Evolutionary conservation across 2,888 invertebrate genomes (phyloP).

Genomic region (Thumatha senex): DNA sequence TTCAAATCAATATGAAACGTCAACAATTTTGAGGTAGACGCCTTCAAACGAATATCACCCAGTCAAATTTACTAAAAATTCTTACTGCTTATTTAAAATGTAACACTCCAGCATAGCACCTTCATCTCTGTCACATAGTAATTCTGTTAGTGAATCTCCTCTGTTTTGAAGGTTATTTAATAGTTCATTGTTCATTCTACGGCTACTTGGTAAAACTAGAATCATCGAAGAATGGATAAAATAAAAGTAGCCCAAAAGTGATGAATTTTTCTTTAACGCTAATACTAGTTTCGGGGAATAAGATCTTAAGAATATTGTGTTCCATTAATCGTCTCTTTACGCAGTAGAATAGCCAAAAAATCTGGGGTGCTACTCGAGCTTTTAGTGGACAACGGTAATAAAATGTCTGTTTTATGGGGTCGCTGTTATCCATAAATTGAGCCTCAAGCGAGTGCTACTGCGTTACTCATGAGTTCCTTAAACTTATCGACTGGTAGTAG

Average conservation of each 20-base stretch:
- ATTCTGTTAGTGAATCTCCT: no score
- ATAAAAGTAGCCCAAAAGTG: not conserved
- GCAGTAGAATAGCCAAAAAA: not conserved
- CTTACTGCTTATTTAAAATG: no score
- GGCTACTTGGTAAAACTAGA: no score
- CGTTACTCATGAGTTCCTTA: not conserved
- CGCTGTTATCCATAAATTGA: conserved; percentile 4
- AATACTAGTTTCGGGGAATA: not conserved
- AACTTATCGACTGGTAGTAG: not conserved
- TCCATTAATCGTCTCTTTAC: not conserved
- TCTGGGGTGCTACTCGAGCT: not conserved
- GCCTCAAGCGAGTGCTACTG: conserved; percentile 1
- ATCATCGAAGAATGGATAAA: not conserved
- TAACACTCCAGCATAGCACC: no score
- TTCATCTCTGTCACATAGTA: no score
- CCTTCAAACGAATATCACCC: no score
- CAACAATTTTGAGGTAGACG: no score
- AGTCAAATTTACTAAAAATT: no score
- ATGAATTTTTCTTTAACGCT: not conserved
- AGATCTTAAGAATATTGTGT: not conserved
- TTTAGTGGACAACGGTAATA: conserved; percentile 4
- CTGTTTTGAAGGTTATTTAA: no score
- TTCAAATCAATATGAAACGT: no score
- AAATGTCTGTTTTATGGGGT: conserved; percentile 5
- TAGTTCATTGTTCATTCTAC: no score